A percentile compares a stretch with the other conserved stretches of the same genome.
Conservation (phyloP, 2,797 vertebrate species). For the Aldrovandia affinis region DNA sequence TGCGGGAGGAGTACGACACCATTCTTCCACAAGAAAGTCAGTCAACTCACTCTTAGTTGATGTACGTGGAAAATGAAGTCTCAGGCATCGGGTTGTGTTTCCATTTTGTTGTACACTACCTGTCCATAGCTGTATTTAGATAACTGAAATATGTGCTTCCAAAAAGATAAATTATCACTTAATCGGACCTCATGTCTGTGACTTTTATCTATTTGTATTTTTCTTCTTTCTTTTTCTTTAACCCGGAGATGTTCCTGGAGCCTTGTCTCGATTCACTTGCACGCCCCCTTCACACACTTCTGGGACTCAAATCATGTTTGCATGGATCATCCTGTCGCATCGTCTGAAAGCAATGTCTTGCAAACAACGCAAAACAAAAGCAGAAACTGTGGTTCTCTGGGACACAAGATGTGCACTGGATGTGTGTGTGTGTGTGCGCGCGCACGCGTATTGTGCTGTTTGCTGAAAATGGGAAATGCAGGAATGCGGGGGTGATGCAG, state of each 20-base stretch:
- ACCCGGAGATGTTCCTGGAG: constrained; percentile 70
- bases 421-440: background rate
- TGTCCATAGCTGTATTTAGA: constrained; percentile 71
- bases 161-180: constrained; percentile 70
- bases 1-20: background rate
- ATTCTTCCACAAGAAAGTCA: background rate
- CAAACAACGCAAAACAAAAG: constrained; percentile 17
- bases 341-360: constrained; percentile 69
- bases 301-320: constrained; percentile 76
- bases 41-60: background rate
- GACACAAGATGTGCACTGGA: constrained; percentile 61
- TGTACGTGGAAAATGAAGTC: background rate
- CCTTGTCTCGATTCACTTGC: constrained; percentile 61
- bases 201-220: constrained; percentile 70
- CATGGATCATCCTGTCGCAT: constrained; percentile 83
- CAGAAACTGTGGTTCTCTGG: constrained; percentile 38
- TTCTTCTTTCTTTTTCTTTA: constrained; percentile 40
- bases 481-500: background rate
- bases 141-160: constrained; percentile 81
- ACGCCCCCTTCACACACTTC: constrained; percentile 52
- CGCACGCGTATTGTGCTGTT: constrained; percentile 58
- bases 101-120: background rate
- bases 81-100: background rate
- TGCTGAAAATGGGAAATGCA: constrained; percentile 55
- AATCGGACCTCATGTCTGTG: constrained; percentile 75